These are phyloP conservation scores for Axea sp. DNA, from an alignment of 2,888 invertebrate genomes.

Conservation along the genomic window DNA sequence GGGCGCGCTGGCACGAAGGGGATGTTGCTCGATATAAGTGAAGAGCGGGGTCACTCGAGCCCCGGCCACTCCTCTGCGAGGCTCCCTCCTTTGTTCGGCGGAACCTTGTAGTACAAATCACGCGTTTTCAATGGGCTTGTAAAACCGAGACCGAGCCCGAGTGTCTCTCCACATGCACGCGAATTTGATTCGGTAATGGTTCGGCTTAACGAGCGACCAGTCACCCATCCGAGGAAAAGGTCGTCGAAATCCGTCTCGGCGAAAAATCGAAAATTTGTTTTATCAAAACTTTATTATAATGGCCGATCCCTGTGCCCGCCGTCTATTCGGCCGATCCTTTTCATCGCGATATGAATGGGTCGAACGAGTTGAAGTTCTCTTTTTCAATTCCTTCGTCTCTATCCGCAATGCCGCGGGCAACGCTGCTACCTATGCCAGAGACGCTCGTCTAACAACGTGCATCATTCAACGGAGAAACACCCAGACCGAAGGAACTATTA, in stretches of 20 bases:
- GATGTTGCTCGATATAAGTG: slow-evolving; percentile 71
- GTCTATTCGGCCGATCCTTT: slow-evolving; percentile 76
- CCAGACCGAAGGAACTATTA: slow-evolving; percentile 38
- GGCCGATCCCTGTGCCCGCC: slow-evolving; percentile 78
- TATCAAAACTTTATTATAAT: slow-evolving; percentile 72
- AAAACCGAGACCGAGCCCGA: slow-evolving; percentile 48
- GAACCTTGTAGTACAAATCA: slow-evolving; percentile 72
- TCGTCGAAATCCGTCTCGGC: slow-evolving; percentile 14
- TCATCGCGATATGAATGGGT: slow-evolving; percentile 77
- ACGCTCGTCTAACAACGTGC: slow-evolving; percentile 47
- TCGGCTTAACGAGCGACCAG: slow-evolving; percentile 43
- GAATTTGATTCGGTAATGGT: slow-evolving; percentile 51
- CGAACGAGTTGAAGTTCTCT: slow-evolving; percentile 78
- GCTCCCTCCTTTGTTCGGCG: slow-evolving; percentile 67
- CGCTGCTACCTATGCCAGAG: slow-evolving; percentile 50
- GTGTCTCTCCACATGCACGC: slow-evolving; percentile 53
- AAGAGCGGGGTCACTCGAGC: slow-evolving; percentile 72
- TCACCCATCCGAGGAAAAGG: slow-evolving; percentile 35
- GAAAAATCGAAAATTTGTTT: slow-evolving; percentile 37
- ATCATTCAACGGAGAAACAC: slow-evolving; percentile 50
- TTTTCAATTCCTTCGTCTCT: slow-evolving; percentile 65
- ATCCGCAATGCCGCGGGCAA: slow-evolving; percentile 47
- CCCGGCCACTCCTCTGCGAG: slow-evolving; percentile 60
- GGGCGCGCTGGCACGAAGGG: slow-evolving; percentile 64
- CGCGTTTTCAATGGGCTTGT: slow-evolving; percentile 67